Conservation (phyloP, 2,797 vertebrate genomes). For the Xiphorhynchus erythropygius region DNA sequence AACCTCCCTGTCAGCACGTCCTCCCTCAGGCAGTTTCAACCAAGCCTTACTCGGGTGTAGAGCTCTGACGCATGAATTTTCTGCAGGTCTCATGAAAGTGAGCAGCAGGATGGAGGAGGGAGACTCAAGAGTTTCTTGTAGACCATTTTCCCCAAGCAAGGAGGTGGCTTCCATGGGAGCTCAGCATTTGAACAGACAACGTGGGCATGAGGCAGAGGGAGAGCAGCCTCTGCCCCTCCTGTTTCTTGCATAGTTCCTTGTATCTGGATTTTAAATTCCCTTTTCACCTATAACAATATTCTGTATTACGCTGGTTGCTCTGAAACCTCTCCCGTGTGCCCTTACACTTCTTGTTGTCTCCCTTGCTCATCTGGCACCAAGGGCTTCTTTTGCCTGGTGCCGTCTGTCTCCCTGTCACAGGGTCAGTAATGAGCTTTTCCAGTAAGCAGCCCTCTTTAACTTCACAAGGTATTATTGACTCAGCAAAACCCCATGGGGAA, state of each 20-base stretch:
- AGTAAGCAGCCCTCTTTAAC: not conserved
- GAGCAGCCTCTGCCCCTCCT: not conserved
- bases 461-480: not conserved
- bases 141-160: not conserved
- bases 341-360: not conserved
- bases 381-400: not conserved
- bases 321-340: not conserved
- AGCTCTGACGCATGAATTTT: not conserved
- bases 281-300: not conserved
- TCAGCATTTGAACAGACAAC: not conserved
- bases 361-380: not conserved
- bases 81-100: not conserved
- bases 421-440: not conserved
- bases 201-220: not conserved
- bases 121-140: not conserved
- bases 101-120: not conserved
- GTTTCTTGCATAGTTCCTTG: not conserved
- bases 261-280: not conserved
- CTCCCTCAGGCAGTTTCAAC: not conserved
- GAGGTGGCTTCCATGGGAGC: not conserved
- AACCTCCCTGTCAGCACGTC: not conserved
- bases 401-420: not conserved
- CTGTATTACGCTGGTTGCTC: not conserved
- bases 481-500: not conserved
- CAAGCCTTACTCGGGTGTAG: not conserved